Conservation (phyloP, 2,797 vertebrate genomes). For the Anas bahamensis region DNA sequence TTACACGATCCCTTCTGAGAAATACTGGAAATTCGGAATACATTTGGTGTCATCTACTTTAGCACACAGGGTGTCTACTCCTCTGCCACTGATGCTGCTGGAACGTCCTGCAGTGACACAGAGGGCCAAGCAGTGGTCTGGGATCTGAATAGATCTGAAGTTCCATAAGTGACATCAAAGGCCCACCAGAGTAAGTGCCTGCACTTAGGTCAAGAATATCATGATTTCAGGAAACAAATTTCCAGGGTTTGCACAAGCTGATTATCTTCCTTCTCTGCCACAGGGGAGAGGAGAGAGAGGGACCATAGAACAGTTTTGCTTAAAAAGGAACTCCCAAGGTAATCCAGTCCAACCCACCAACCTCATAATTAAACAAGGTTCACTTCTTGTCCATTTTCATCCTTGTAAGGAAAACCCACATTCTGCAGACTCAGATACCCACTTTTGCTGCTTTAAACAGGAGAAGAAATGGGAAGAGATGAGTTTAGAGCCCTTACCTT, state of each 20-base stretch:
- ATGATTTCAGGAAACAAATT: slow-evolving; percentile 45
- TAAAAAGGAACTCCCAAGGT: not conserved
- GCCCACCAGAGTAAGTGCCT: not conserved
- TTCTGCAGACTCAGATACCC: not conserved
- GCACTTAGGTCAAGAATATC: slow-evolving; percentile 16
- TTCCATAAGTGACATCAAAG: not conserved
- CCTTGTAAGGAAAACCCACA: not conserved
- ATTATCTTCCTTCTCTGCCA: not conserved
- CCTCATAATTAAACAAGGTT: not conserved
- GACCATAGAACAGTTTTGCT: not conserved
- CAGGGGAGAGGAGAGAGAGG: not conserved
- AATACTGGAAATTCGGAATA: not conserved
- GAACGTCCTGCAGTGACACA: not conserved
- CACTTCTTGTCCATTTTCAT: not conserved
- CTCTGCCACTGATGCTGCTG: fast-evolving
- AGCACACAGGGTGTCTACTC: not conserved
- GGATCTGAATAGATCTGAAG: not conserved
- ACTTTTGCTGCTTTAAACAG: not conserved
- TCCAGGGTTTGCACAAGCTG: slow-evolving; percentile 14
- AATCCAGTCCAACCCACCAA: not conserved
- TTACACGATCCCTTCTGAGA: not conserved
- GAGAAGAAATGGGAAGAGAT: not conserved
- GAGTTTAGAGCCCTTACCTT: not conserved
- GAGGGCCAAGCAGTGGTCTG: not conserved
- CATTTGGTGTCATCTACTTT: not conserved